Conservation (phyloP, 1,140 invertebrate genomes). For the Harlomillsia oculata region DNA sequence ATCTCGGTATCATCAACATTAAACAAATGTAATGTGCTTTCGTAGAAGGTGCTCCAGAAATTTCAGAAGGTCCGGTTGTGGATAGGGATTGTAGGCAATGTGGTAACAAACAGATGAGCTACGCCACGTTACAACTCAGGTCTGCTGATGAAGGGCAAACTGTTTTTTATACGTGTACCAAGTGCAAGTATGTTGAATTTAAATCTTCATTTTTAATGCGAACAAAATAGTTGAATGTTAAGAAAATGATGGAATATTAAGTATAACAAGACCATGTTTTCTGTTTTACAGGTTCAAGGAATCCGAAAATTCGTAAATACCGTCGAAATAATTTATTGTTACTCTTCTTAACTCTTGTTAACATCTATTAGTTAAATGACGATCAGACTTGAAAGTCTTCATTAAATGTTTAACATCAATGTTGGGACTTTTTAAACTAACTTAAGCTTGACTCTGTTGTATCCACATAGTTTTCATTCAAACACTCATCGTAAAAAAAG, state of each 20-base stretch:
- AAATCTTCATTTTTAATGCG: conserved; percentile 4
- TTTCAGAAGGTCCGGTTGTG: conserved; percentile 67
- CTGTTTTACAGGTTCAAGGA: conserved; percentile 53
- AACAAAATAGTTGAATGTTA: conserved; percentile 5
- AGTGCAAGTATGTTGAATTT: conserved; percentile 69
- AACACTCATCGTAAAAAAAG: too few relatives aligned
- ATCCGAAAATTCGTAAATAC: conserved; percentile 54
- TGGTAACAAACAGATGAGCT: conserved; percentile 83
- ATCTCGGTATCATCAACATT: too few relatives aligned
- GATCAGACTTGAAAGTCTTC: background rate
- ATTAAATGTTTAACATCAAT: too few relatives aligned
- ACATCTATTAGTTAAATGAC: too few relatives aligned
- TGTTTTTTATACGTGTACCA: conserved; percentile 91
- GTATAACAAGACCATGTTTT: conserved; percentile 20
- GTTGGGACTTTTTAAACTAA: too few relatives aligned
- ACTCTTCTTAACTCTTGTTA: too few relatives aligned
- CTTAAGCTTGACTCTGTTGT: too few relatives aligned
- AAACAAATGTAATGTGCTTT: too few relatives aligned
- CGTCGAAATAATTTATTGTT: background rate
- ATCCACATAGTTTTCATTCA: too few relatives aligned
- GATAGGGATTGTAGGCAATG: conserved; percentile 83
- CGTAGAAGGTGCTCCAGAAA: too few relatives aligned
- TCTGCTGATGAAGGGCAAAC: conserved; percentile 99
- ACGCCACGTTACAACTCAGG: conserved; percentile 83
- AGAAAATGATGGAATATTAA: background rate